A percentile compares a stretch with the other conserved stretches of the same genome.
Conservation (phyloP, 2,888 invertebrate genomes). For the Erynnis tages region DNA sequence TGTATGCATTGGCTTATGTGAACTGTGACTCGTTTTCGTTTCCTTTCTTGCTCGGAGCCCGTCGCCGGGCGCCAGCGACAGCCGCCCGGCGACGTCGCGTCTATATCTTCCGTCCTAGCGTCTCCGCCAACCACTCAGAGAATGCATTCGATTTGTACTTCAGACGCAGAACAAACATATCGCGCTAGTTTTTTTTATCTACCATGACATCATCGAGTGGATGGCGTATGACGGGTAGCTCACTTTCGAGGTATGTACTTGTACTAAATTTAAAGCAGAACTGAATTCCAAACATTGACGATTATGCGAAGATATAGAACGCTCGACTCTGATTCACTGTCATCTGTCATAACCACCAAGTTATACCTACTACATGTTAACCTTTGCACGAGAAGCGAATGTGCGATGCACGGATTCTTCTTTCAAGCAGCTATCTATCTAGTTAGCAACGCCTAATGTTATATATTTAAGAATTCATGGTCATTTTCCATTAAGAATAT, state of each 20-base stretch:
- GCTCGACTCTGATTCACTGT: slow-evolving; percentile 71
- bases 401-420: slow-evolving; percentile 80
- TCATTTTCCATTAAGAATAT: slow-evolving; percentile 58
- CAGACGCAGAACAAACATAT: slow-evolving; percentile 19
- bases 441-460: slow-evolving; percentile 79
- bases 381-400: slow-evolving; percentile 81
- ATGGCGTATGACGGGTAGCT: slow-evolving; percentile 36
- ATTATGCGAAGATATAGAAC: slow-evolving; percentile 72
- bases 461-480: slow-evolving; percentile 66
- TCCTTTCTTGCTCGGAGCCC: slow-evolving; percentile 77
- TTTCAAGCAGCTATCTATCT: slow-evolving; percentile 80
- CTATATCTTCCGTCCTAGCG: slow-evolving; percentile 65
- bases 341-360: slow-evolving; percentile 71
- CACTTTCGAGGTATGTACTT: slow-evolving; percentile 48
- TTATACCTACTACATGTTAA: slow-evolving; percentile 48
- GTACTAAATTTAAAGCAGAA: slow-evolving; percentile 2
- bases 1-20: slow-evolving; percentile 82
- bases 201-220: slow-evolving; percentile 34
- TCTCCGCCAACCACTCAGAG: slow-evolving; percentile 24
- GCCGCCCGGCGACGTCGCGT: slow-evolving; percentile 67
- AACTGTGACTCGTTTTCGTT: slow-evolving; percentile 82
- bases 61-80: slow-evolving; percentile 60
- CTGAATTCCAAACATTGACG: slow-evolving; percentile 14
- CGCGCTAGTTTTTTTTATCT: slow-evolving; percentile 18
- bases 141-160: slow-evolving; percentile 18